phyloP scores from a whole-genome alignment of 2,113 vertebrate genomes.

The Pangasianodon hypophthalmus region DNA sequence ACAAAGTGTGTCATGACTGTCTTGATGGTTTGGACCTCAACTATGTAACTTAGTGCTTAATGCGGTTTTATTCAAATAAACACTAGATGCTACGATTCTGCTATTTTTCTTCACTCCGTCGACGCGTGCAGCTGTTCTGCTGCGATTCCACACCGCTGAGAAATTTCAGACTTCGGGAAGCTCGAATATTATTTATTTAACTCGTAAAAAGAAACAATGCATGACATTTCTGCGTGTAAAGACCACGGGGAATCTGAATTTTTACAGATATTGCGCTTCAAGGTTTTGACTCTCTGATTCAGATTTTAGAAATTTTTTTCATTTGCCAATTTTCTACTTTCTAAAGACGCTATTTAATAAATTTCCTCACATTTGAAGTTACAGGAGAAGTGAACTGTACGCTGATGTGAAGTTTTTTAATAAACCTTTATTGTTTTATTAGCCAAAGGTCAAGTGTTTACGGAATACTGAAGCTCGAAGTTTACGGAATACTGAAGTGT shows the following conservation, averaged over 20 bases:
- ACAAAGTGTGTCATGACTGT: slow-evolving; percentile 15
- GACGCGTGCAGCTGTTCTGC: slow-evolving; percentile 1
- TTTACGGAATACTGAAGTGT: neutral
- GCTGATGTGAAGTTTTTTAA: too few relatives aligned
- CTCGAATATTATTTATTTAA: neutral
- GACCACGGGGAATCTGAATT: neutral
- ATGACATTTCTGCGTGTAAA: neutral
- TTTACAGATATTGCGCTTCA: neutral
- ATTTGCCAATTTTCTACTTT: neutral
- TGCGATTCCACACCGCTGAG: neutral
- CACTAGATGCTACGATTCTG: neutral
- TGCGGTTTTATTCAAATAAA: slow-evolving; percentile 31
- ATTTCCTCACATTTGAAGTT: too few relatives aligned
- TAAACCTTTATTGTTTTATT: neutral
- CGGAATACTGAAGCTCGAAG: too few relatives aligned
- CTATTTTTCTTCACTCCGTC: slow-evolving; percentile 2
- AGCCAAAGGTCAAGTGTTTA: neutral
- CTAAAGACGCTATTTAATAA: too few relatives aligned
- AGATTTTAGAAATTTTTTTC: neutral
- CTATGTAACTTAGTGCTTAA: slow-evolving; percentile 2
- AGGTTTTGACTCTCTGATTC: neutral
- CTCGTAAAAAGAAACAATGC: neutral
- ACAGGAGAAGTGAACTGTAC: too few relatives aligned
- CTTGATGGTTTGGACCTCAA: slow-evolving; percentile 15
- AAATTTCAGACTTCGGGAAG: neutral